A percentile compares a stretch with the other conserved stretches of the same genome.
These are phyloP conservation scores for Aphrocallistes beatrix DNA, from an alignment of 37 sponge, comb jelly and placozoan species.

Conservation along the genomic window DNA sequence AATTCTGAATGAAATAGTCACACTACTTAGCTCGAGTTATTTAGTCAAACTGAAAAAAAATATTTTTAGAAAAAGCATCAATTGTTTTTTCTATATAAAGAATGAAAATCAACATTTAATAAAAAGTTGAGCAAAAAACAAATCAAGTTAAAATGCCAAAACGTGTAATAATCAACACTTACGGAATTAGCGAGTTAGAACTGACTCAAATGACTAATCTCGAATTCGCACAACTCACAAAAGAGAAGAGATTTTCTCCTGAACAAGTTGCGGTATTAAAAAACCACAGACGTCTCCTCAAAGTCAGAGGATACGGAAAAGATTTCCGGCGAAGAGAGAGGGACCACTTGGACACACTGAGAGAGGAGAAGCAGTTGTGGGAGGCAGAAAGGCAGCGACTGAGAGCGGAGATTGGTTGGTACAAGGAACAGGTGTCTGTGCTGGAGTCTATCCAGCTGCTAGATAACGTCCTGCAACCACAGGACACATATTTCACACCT, in stretches of 20 bases:
- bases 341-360: neutral
- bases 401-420: neutral
- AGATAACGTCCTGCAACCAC: too few species aligned
- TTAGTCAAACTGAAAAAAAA: neutral
- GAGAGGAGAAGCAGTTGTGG: neutral
- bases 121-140: neutral
- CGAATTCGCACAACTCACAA: neutral
- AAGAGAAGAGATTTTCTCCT: neutral
- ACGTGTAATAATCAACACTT: neutral
- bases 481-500: too few species aligned
- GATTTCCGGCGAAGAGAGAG: neutral
- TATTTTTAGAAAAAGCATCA: neutral
- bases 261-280: neutral
- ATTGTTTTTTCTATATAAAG: neutral
- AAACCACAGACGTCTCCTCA: neutral
- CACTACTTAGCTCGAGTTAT: too few species aligned
- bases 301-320: neutral
- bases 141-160: slow-evolving; percentile 6
- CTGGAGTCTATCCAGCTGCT: neutral
- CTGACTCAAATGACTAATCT: neutral
- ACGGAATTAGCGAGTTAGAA: neutral
- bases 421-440: neutral
- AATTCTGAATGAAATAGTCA: too few species aligned
- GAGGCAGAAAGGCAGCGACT: neutral
- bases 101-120: neutral